These are phyloP conservation scores for Byasa hedistus DNA, from an alignment of 2,888 invertebrate genomes.

Conservation along the genomic window DNA sequence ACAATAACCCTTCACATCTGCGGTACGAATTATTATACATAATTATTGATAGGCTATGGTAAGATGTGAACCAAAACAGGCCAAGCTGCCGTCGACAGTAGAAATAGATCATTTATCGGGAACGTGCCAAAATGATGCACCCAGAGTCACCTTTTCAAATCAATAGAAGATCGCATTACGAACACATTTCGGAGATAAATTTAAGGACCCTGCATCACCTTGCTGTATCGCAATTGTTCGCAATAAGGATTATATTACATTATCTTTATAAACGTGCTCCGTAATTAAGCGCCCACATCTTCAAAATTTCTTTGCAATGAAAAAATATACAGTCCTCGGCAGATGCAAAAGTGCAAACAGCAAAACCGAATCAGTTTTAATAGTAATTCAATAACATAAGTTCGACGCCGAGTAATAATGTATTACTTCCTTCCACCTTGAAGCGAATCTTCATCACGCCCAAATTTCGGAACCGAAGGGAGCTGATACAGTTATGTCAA, in stretches of 20 bases:
- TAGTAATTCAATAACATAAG: conserved; percentile 80
- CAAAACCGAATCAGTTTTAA: conserved; percentile 68
- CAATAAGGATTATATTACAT: conserved; percentile 74
- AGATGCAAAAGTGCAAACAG: conserved; percentile 74
- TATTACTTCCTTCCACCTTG: conserved; percentile 79
- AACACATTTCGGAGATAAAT: conserved; percentile 52
- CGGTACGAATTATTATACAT: conserved; percentile 45
- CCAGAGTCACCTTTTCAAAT: conserved; percentile 56
- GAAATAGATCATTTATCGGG: conserved; percentile 48
- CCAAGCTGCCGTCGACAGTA: conserved; percentile 50
- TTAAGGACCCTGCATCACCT: conserved; percentile 58
- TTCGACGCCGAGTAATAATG: conserved; percentile 70
- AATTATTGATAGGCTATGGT: conserved; percentile 27
- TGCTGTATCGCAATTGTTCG: conserved; percentile 69
- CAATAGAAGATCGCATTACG: conserved; percentile 55
- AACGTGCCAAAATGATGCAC: conserved; percentile 69
- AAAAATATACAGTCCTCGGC: conserved; percentile 59
- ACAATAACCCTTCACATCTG: conserved; percentile 73
- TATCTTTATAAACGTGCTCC: conserved; percentile 72
- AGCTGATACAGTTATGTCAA: conserved; percentile 72
- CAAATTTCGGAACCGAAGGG: conserved; percentile 55
- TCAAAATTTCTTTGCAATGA: conserved; percentile 48
- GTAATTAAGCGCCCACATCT: conserved; percentile 78
- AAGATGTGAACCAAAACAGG: conserved; percentile 35
- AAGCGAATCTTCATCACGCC: conserved; percentile 47